A percentile compares a stretch with the other conserved stretches of the same genome.
These are phyloP conservation scores for Rhizoglyphus robini DNA, from an alignment of 1,140 invertebrate genomes.

Conservation along the genomic window DNA sequence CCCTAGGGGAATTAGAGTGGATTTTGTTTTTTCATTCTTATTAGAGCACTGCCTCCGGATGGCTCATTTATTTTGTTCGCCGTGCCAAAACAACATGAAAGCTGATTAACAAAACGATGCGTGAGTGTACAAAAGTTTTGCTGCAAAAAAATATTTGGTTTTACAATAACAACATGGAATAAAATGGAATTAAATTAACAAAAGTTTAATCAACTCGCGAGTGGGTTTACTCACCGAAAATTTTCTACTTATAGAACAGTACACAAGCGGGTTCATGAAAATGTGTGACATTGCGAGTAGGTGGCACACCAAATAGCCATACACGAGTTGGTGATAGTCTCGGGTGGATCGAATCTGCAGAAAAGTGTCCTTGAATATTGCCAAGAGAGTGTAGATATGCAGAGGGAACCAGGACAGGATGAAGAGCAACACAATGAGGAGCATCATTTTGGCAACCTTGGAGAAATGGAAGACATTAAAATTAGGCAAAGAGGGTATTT, in stretches of 20 bases:
- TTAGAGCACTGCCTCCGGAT: too few relatives aligned
- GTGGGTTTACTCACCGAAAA: constrained; percentile 57
- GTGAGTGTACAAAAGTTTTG: too few relatives aligned
- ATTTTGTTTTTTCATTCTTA: too few relatives aligned
- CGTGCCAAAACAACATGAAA: too few relatives aligned
- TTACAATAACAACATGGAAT: too few relatives aligned
- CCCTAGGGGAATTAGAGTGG: too few relatives aligned
- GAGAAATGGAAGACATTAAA: not conserved
- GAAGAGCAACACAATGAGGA: constrained; percentile 41
- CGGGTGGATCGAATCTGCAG: constrained; percentile 27
- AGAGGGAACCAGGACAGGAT: constrained; percentile 42
- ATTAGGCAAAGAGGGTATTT: too few relatives aligned
- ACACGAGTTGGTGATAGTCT: constrained; percentile 30
- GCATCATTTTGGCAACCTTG: constrained; percentile 45
- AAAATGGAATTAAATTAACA: too few relatives aligned
- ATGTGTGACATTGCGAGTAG: constrained; percentile 52
- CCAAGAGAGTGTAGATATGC: constrained; percentile 33
- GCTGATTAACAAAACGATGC: too few relatives aligned
- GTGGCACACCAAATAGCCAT: constrained; percentile 38
- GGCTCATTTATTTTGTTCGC: too few relatives aligned
- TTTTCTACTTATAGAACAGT: constrained; percentile 71
- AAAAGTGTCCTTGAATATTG: constrained; percentile 28
- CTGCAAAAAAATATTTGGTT: too few relatives aligned
- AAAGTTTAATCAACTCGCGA: too few relatives aligned
- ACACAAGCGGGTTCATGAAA: constrained; percentile 72